Conservation (phyloP, 2,888 invertebrate genomes). For the Parnassius mnemosyne region DNA sequence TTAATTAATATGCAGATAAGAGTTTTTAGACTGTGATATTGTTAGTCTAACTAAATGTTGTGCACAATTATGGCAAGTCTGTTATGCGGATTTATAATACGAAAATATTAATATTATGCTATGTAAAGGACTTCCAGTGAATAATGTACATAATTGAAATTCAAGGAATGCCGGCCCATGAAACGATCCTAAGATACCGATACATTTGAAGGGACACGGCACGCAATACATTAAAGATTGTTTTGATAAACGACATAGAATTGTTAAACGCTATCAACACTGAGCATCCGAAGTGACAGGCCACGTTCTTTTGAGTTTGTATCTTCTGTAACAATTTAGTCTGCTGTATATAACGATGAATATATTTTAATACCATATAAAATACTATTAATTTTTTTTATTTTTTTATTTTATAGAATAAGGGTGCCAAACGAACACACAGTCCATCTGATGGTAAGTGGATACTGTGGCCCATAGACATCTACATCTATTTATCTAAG, state of each 20-base stretch:
- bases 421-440: too few species aligned
- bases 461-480: too few species aligned
- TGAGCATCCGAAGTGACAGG: conserved; percentile 9
- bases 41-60: too few species aligned
- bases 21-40: too few species aligned
- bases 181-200: conserved; percentile 16
- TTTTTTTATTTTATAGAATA: too few species aligned
- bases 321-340: conserved; percentile 11
- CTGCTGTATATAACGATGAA: conserved; percentile 14
- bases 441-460: too few species aligned
- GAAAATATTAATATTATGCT: background rate
- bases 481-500: too few species aligned
- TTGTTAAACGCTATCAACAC: conserved; percentile 7
- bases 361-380: conserved; percentile 9
- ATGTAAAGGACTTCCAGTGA: background rate
- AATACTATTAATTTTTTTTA: too few species aligned
- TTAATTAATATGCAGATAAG: too few species aligned
- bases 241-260: conserved; percentile 21
- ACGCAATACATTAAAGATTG: conserved; percentile 26
- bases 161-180: conserved; percentile 16
- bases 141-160: conserved; percentile 11
- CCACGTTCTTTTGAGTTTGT: conserved; percentile 18
- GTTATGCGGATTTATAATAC: too few species aligned
- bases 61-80: too few species aligned
- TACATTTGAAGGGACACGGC: conserved; percentile 18